Conservation (phyloP, 2,888 invertebrate genomes). For the Xylota sylvarum region DNA sequence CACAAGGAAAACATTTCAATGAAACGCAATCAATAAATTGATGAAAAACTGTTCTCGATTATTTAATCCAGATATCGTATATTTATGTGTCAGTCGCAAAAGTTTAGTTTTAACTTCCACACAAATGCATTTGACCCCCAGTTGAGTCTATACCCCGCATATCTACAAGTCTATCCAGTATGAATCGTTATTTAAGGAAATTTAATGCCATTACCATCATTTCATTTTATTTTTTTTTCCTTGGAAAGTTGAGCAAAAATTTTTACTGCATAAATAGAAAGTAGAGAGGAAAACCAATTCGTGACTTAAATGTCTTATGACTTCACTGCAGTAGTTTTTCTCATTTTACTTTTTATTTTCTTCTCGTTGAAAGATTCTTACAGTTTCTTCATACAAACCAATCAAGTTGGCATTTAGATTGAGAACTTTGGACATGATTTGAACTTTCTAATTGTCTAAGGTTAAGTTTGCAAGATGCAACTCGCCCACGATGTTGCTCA, state of each 20-base stretch:
- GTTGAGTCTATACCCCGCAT: too few relatives aligned
- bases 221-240: not conserved
- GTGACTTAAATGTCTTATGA: slow-evolving; percentile 58
- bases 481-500: slow-evolving; percentile 18
- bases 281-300: slow-evolving; percentile 24
- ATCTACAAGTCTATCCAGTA: too few relatives aligned
- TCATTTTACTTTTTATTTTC: slow-evolving; percentile 1
- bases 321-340: slow-evolving; percentile 24
- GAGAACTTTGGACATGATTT: slow-evolving; percentile 60
- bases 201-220: not conserved
- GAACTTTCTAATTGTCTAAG: slow-evolving; percentile 36
- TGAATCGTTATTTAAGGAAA: not conserved
- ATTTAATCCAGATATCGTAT: too few relatives aligned
- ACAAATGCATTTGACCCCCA: too few relatives aligned
- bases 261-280: slow-evolving; percentile 10
- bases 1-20: too few relatives aligned
- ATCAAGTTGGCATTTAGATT: slow-evolving; percentile 59
- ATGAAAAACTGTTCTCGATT: too few relatives aligned
- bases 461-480: slow-evolving; percentile 23
- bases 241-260: slow-evolving; percentile 28
- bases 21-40: too few relatives aligned
- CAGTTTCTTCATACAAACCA: slow-evolving; percentile 38
- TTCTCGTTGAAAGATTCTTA: not conserved
- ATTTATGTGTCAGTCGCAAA: too few relatives aligned
- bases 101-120: too few relatives aligned